A percentile compares a stretch with the other conserved stretches of the same genome.
Evolutionary conservation across 2,888 invertebrate species (phyloP).

Genomic region (Thalpophila matura): DNA sequence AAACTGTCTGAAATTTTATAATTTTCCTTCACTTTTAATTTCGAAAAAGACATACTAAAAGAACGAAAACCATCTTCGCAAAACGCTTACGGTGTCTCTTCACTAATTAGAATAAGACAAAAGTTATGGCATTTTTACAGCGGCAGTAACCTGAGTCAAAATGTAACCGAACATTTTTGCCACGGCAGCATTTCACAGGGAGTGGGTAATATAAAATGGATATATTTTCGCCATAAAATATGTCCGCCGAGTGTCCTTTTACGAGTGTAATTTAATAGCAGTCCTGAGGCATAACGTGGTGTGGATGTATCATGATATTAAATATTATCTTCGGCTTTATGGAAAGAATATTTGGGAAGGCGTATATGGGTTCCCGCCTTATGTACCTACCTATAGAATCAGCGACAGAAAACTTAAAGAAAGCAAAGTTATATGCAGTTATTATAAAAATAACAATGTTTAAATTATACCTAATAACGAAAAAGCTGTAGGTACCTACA

Average conservation of each 20-base stretch:
- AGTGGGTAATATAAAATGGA: slow-evolving; percentile 37
- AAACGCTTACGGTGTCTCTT: slow-evolving; percentile 27
- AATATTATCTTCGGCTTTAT: slow-evolving; percentile 23
- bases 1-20: not conserved
- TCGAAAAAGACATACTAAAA: not conserved
- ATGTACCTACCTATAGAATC: not conserved
- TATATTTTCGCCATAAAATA: slow-evolving; percentile 56
- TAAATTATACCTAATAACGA: too few species aligned
- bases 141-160: slow-evolving; percentile 9
- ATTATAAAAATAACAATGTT: too few species aligned
- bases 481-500: too few species aligned
- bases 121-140: slow-evolving; percentile 45
- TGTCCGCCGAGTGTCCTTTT: slow-evolving; percentile 49
- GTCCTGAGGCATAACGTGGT: slow-evolving; percentile 18
- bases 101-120: slow-evolving; percentile 50
- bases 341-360: not conserved
- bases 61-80: not conserved
- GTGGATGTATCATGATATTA: slow-evolving; percentile 33
- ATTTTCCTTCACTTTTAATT: not conserved
- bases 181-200: slow-evolving; percentile 32
- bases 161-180: slow-evolving; percentile 29
- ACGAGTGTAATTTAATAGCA: slow-evolving; percentile 55
- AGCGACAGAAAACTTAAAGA: too few species aligned
- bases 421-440: too few species aligned
- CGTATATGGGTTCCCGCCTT: slow-evolving; percentile 8